Conservation (phyloP, 23 tunicate genomes). For the Halocynthia aurantium region DNA sequence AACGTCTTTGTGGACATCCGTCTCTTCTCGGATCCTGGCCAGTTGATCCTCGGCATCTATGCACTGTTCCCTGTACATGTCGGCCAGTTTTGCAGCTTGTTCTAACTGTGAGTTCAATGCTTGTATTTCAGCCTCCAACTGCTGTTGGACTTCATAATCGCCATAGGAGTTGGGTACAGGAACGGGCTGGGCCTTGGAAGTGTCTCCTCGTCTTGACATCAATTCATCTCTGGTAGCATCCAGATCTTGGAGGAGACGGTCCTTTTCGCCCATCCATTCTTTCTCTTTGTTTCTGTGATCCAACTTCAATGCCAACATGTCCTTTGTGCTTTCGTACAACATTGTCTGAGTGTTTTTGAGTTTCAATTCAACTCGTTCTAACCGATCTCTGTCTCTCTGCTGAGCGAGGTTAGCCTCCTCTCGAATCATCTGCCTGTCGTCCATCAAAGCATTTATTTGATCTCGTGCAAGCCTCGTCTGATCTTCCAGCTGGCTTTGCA, state of each 20-base stretch:
- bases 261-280: constrained; percentile 90
- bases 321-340: constrained; percentile 81
- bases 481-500: constrained; percentile 90
- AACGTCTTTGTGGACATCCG: constrained; percentile 80
- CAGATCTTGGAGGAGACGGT: constrained; percentile 55
- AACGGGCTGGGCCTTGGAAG: neutral
- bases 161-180: constrained; percentile 44
- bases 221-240: constrained; percentile 17
- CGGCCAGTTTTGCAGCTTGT: constrained; percentile 92
- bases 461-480: constrained; percentile 79
- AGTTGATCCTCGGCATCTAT: constrained; percentile 89
- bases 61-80: constrained; percentile 96
- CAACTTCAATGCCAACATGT: constrained; percentile 51
- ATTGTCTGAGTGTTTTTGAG: constrained; percentile 56
- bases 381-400: constrained; percentile 69
- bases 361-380: constrained; percentile 51
- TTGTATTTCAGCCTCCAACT: constrained; percentile 65
- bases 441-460: constrained; percentile 69
- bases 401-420: constrained; percentile 69
- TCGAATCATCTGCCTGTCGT: constrained; percentile 69
- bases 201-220: constrained; percentile 13
- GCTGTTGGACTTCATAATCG: constrained; percentile 65
- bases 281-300: constrained; percentile 66
- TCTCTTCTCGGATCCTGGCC: constrained; percentile 73
- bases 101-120: constrained; percentile 60